These are phyloP conservation scores for Hafferia zeledoni DNA, from an alignment of 2,797 vertebrate genomes.

Conservation along the genomic window DNA sequence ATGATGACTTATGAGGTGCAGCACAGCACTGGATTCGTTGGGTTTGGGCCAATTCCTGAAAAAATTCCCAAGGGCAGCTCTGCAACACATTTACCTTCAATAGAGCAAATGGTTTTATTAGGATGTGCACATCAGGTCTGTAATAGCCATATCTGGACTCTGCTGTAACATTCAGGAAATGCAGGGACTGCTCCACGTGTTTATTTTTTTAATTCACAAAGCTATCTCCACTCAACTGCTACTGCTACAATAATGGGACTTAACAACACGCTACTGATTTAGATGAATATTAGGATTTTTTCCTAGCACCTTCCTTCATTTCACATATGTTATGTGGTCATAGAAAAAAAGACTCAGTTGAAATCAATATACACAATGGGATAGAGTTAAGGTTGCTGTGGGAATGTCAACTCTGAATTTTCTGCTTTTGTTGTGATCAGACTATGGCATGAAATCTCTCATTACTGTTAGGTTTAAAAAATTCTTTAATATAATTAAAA, in stretches of 20 bases:
- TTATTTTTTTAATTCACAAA: not conserved
- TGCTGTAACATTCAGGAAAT: not conserved
- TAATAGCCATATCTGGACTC: not conserved
- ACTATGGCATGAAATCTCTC: conserved; percentile 9
- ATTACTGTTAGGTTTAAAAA: not conserved
- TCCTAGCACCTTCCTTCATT: conserved; percentile 38
- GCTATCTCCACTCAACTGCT: not conserved
- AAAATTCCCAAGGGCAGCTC: not conserved
- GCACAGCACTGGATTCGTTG: not conserved
- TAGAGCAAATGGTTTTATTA: not conserved
- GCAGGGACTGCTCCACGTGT: not conserved
- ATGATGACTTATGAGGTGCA: not conserved
- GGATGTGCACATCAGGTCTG: not conserved
- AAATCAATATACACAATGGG: conserved; percentile 40
- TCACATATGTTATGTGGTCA: conserved; percentile 27
- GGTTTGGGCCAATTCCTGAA: not conserved
- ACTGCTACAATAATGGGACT: not conserved
- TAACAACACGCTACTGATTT: not conserved
- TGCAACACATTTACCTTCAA: not conserved
- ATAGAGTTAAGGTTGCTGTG: conserved; percentile 3
- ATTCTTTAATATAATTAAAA: conserved; percentile 12
- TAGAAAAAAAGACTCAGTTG: conserved; percentile 5
- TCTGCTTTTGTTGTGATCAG: conserved; percentile 24
- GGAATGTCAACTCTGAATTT: conserved; percentile 38
- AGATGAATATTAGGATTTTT: not conserved